These are phyloP conservation scores for Xestia xanthographa DNA, from an alignment of 2,888 invertebrate genomes.

Conservation along the genomic window DNA sequence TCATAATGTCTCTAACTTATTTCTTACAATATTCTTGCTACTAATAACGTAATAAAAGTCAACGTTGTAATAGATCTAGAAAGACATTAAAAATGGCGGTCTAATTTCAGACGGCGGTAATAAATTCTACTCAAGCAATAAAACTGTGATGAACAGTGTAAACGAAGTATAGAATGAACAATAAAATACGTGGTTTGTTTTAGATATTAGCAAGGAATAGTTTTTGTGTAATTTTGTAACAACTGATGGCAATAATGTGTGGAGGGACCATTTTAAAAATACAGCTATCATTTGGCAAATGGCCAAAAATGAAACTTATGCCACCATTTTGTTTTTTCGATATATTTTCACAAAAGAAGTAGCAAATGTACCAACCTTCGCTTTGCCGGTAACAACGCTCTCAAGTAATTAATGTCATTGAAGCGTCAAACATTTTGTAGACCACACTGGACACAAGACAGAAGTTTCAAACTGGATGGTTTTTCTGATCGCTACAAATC, in stretches of 20 bases:
- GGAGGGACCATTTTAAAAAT: neutral
- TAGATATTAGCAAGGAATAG: neutral
- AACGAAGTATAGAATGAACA: constrained; percentile 33
- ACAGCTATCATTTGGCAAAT: neutral
- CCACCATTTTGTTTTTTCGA: neutral
- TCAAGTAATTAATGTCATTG: too few species aligned
- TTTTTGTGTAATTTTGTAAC: neutral
- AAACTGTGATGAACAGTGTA: constrained; percentile 40
- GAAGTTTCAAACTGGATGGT: neutral
- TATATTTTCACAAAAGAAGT: neutral
- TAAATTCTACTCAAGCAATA: constrained; percentile 45
- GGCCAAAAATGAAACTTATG: neutral
- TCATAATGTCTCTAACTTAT: neutral
- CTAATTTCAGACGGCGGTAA: constrained; percentile 44
- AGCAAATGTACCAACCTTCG: neutral
- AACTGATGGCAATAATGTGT: neutral
- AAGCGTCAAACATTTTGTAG: neutral
- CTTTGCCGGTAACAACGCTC: neutral
- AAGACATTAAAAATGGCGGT: constrained; percentile 44
- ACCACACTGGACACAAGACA: neutral
- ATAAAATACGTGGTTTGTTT: constrained; percentile 28
- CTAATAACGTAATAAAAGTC: constrained; percentile 40
- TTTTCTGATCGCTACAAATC: neutral
- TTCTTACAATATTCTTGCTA: constrained; percentile 1
- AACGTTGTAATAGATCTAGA: constrained; percentile 33